phyloP scores from a whole-genome alignment of 1,140 invertebrate species.

The Drosophila parvula region DNA sequence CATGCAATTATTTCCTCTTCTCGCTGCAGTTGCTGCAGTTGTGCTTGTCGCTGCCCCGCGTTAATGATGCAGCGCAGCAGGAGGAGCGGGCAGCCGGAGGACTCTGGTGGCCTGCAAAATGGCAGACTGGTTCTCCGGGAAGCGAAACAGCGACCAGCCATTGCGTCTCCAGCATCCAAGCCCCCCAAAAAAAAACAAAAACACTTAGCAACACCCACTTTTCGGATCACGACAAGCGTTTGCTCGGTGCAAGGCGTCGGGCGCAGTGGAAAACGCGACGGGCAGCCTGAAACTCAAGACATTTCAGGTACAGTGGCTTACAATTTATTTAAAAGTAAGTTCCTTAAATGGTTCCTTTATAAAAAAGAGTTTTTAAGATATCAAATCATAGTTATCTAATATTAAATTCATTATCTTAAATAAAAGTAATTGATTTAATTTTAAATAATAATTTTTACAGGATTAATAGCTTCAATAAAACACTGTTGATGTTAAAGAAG shows the following conservation, averaged over 20 bases:
- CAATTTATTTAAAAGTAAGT: background rate
- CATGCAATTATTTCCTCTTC: conserved; percentile 76
- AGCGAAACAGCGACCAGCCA: conserved; percentile 54
- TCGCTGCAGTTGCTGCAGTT: conserved; percentile 58
- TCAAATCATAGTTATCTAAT: background rate
- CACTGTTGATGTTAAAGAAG: conserved; percentile 26
- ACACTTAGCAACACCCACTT: conserved; percentile 83
- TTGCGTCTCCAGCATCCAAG: conserved; percentile 72
- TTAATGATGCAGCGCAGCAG: conserved; percentile 74
- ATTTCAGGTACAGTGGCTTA: conserved; percentile 23
- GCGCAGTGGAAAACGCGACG: conserved; percentile 38
- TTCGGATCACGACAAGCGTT: conserved; percentile 67
- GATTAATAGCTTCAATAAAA: background rate
- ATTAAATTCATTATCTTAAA: too few species aligned
- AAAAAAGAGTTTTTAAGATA: background rate
- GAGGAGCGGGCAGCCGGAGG: conserved; percentile 30
- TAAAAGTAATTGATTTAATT: background rate
- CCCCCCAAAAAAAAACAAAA: conserved; percentile 57
- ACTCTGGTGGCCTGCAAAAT: conserved; percentile 65
- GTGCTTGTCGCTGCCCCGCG: conserved; percentile 49
- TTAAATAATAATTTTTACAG: too few species aligned
- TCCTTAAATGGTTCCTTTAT: background rate
- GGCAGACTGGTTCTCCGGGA: conserved; percentile 69
- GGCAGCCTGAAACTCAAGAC: background rate
- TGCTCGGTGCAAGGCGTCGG: conserved; percentile 25